Percentiles rank a stretch among this genome's conserved stretches.
Conservation (phyloP, 2,797 vertebrate genomes). For the Synaphobranchus kaupii region DNA sequence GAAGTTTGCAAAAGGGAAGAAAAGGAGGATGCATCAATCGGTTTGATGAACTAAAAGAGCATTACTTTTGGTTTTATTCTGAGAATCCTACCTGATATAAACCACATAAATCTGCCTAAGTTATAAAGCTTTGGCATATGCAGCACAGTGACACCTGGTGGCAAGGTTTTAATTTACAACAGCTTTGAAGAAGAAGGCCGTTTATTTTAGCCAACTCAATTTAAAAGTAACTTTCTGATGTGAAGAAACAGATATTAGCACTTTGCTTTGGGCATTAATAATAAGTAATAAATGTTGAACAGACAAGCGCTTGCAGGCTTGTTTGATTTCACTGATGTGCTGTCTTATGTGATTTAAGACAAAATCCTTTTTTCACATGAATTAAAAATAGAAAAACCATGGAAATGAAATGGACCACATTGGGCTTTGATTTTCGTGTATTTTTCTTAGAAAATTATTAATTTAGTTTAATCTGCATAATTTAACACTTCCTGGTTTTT, state of each 20-base stretch:
- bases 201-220: neutral
- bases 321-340: neutral
- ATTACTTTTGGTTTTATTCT: constrained; percentile 1
- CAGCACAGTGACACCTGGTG: constrained; percentile 36
- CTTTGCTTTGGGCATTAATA: constrained; percentile 15
- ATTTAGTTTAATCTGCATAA: neutral
- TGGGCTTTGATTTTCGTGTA: neutral
- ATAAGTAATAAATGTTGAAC: constrained; percentile 17
- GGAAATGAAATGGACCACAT: constrained; percentile 17
- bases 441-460: neutral
- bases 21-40: constrained; percentile 15
- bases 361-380: constrained; percentile 11
- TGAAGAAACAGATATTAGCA: neutral
- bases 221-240: constrained; percentile 4
- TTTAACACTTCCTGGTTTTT: constrained; percentile 29
- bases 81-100: neutral
- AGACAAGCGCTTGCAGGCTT: neutral
- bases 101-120: constrained; percentile 2
- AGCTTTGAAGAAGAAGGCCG: neutral
- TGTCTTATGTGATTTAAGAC: neutral
- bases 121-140: constrained; percentile 1
- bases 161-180: neutral
- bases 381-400: neutral
- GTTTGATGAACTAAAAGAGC: neutral
- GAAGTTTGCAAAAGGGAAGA: constrained; percentile 22